phyloP scores from a whole-genome alignment of 2,888 invertebrate species.

The Dilophus febrilis region DNA sequence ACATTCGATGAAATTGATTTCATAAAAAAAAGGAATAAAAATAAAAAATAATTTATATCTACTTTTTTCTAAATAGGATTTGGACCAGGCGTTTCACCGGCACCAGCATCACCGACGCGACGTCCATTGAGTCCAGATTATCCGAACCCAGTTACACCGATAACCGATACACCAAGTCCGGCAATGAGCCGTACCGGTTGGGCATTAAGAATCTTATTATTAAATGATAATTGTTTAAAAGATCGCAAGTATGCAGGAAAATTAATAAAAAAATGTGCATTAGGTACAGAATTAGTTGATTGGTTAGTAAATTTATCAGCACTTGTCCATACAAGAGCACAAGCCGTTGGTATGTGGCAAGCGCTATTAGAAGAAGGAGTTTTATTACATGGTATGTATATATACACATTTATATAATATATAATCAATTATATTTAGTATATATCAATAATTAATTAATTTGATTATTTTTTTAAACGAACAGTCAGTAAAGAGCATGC shows the following conservation, averaged over 20 bases:
- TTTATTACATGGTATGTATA: slow-evolving; percentile 51
- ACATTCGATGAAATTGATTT: background rate
- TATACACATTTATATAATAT: background rate
- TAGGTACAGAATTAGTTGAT: slow-evolving; percentile 65
- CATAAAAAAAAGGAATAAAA: background rate
- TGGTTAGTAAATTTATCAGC: slow-evolving; percentile 52
- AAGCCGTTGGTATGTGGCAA: slow-evolving; percentile 72
- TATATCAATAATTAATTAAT: no score
- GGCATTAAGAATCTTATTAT: slow-evolving; percentile 47
- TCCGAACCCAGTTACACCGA: slow-evolving; percentile 47
- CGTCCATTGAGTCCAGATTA: slow-evolving; percentile 42
- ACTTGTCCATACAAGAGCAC: slow-evolving; percentile 44
- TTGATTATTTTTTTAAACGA: no score
- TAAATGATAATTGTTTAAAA: slow-evolving; percentile 43
- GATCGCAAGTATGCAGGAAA: slow-evolving; percentile 42
- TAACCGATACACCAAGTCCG: slow-evolving; percentile 47
- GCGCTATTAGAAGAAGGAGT: slow-evolving; percentile 64
- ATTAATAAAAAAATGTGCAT: slow-evolving; percentile 49
- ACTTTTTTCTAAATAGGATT: slow-evolving; percentile 28
- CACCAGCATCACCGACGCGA: slow-evolving; percentile 35
- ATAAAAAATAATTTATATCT: background rate
- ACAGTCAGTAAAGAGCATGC: slow-evolving; percentile 60
- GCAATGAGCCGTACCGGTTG: slow-evolving; percentile 50
- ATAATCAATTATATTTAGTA: background rate
- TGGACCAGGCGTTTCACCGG: slow-evolving; percentile 32